Evolutionary conservation across 2,797 vertebrate species (phyloP).

Genomic region (Poecile montanus): DNA sequence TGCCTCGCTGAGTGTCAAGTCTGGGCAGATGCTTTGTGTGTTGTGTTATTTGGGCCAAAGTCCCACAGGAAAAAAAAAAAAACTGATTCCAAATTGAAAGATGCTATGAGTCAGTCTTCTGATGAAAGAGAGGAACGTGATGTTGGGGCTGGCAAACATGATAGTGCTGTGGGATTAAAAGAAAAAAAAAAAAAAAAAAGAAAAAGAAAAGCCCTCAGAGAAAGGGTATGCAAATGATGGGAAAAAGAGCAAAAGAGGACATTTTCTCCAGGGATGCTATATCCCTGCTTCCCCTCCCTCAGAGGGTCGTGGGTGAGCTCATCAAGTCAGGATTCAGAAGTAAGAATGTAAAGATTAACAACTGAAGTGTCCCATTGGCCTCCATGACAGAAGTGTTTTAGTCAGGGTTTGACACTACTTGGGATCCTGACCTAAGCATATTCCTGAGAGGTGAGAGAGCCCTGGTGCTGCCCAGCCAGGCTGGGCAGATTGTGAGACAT

Average conservation of each 20-base stretch:
- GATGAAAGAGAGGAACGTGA: slow-evolving; percentile 24
- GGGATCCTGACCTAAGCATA: neutral
- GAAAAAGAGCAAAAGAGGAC: neutral
- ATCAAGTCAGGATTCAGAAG: neutral
- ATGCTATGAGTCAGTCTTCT: slow-evolving; percentile 44
- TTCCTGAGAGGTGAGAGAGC: neutral
- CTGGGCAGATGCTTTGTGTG: neutral
- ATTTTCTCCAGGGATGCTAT: neutral
- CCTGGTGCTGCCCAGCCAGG: neutral
- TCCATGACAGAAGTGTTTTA: neutral
- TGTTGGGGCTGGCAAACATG: slow-evolving; percentile 24
- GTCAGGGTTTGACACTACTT: neutral
- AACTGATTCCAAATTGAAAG: neutral
- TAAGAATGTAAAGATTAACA: neutral
- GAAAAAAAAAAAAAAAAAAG: neutral
- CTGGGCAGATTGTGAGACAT: neutral
- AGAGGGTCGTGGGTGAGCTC: fast-evolving
- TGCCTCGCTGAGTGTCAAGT: neutral
- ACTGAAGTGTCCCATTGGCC: neutral
- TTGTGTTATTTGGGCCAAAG: slow-evolving; percentile 10
- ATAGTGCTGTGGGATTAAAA: neutral
- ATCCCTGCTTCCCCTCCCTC: neutral
- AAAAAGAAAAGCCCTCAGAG: neutral
- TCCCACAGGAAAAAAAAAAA: neutral
- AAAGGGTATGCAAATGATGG: neutral